Percentiles rank a stretch among this genome's conserved stretches.
These are phyloP conservation scores for Caenorhabditis angaria DNA, from an alignment of 2,888 invertebrate genomes.

Conservation along the genomic window DNA sequence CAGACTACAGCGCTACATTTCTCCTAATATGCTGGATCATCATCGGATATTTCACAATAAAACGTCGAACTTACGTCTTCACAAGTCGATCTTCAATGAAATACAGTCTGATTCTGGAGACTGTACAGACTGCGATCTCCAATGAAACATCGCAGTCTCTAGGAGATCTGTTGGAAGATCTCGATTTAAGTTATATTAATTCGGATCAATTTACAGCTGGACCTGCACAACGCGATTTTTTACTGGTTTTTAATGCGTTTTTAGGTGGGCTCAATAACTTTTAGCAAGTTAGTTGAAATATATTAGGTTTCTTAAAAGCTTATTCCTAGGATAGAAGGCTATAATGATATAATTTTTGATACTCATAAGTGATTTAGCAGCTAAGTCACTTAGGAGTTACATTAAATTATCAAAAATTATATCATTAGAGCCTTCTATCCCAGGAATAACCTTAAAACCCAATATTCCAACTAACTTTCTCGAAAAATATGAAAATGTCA, in stretches of 20 bases:
- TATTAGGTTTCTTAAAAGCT: too few relatives aligned
- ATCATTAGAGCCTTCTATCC: too few relatives aligned
- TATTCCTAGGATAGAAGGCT: too few relatives aligned
- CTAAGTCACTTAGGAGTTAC: too few relatives aligned
- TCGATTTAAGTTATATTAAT: not conserved
- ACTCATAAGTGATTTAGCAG: too few relatives aligned
- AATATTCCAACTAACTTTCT: not conserved
- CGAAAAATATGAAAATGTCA: too few relatives aligned
- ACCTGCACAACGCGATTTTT: not conserved
- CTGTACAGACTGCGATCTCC: not conserved
- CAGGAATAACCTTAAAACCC: too few relatives aligned
- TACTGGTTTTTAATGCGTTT: not conserved
- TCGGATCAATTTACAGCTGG: not conserved
- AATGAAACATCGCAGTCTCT: not conserved
- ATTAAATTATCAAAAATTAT: too few relatives aligned
- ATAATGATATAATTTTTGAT: too few relatives aligned
- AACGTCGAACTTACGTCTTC: not conserved
- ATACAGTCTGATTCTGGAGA: not conserved
- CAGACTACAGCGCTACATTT: too few relatives aligned
- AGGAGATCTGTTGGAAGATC: not conserved
- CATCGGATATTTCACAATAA: constrained; percentile 4
- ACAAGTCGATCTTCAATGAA: not conserved
- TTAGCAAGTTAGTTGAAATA: too few relatives aligned
- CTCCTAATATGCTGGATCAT: not conserved
- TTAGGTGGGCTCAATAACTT: not conserved